These are phyloP conservation scores for Nerophis lumbriciformis DNA, from an alignment of 2,113 vertebrate genomes.

Conservation along the genomic window DNA sequence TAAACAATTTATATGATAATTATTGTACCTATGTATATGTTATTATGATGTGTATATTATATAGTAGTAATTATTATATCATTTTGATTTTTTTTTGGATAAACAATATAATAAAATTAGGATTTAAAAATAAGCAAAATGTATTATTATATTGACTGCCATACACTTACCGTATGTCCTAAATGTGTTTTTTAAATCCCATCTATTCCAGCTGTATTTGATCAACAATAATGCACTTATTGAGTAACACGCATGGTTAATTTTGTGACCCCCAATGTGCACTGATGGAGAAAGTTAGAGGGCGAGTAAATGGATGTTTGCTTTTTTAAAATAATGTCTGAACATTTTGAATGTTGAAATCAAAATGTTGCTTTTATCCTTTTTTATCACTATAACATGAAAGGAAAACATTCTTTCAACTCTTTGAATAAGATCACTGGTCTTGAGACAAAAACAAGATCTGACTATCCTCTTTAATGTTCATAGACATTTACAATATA, in stretches of 20 bases:
- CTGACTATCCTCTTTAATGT: too few species aligned
- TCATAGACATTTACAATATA: background rate
- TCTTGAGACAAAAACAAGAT: too few species aligned
- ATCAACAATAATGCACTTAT: background rate
- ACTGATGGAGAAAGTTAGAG: conserved; percentile 2
- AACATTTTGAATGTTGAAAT: conserved; percentile 9
- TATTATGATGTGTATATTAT: too few species aligned
- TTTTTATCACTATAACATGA: conserved; percentile 25
- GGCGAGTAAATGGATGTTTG: background rate
- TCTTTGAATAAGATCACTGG: background rate
- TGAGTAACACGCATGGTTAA: background rate
- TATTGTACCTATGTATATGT: too few species aligned
- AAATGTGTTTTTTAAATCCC: background rate
- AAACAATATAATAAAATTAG: too few species aligned
- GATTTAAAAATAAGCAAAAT: background rate
- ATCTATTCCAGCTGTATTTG: background rate
- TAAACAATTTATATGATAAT: too few species aligned
- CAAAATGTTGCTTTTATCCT: conserved; percentile 32
- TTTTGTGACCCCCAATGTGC: background rate
- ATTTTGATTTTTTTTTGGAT: too few species aligned
- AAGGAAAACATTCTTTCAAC: conserved; percentile 7
- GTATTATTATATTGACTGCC: background rate
- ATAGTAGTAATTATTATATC: too few species aligned
- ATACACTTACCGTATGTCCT: too few species aligned
- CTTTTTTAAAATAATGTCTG: conserved; percentile 29